Conservation (phyloP, 1,140 invertebrate species). For the Holotrichia oblita region DNA sequence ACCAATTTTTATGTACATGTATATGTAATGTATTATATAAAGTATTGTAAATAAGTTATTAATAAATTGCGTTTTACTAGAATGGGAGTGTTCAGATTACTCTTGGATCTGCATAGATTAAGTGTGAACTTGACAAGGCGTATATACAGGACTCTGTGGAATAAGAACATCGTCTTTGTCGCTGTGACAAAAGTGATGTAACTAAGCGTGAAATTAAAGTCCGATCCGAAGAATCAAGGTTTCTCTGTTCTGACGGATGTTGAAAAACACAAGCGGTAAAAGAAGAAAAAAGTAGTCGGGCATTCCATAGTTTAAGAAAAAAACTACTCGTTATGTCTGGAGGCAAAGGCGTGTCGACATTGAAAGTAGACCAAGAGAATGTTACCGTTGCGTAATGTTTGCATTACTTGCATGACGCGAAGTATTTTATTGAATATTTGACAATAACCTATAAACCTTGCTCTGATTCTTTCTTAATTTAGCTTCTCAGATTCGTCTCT, state of each 20-base stretch:
- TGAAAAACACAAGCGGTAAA: neutral
- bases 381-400: conserved; percentile 34
- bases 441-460: conserved; percentile 40
- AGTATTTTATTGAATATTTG: conserved; percentile 25
- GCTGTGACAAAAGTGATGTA: conserved; percentile 7
- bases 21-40: conserved; percentile 24
- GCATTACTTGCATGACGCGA: neutral
- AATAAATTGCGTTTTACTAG: conserved; percentile 12
- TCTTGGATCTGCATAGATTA: neutral
- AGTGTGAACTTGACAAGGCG: neutral
- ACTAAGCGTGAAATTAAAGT: conserved; percentile 21
- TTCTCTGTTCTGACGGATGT: conserved; percentile 3
- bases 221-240: conserved; percentile 23
- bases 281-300: neutral
- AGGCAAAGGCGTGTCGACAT: conserved; percentile 41
- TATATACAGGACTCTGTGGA: neutral
- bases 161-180: neutral
- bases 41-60: conserved; percentile 39
- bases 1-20: conserved; percentile 29
- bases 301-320: conserved; percentile 38
- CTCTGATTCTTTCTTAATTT: conserved; percentile 18
- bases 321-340: conserved; percentile 26
- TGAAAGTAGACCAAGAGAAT: conserved; percentile 35
- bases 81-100: neutral
- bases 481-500: neutral